These are phyloP conservation scores for Idris sp. DNA, from an alignment of 1,140 invertebrate species.

Conservation along the genomic window DNA sequence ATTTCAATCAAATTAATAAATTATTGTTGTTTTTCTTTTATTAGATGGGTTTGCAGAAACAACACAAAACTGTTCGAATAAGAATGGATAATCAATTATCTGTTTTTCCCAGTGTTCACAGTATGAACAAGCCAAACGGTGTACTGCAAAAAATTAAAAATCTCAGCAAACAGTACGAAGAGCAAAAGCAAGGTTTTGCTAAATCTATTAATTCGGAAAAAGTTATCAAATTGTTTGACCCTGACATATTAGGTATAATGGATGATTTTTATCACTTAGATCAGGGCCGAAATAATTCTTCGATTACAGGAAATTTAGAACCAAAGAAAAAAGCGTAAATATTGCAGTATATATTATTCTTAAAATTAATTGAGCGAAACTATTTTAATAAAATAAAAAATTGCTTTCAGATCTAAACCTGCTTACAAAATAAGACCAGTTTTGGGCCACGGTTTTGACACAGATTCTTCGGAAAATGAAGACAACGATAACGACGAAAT, in stretches of 20 bases:
- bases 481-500: conserved; percentile 7
- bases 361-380: not conserved
- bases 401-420: conserved; percentile 9
- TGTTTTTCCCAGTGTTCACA: conserved; percentile 59
- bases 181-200: conserved; percentile 58
- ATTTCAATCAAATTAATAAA: too few species aligned
- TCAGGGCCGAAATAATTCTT: not conserved
- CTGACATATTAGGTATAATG: conserved; percentile 56
- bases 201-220: conserved; percentile 2
- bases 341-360: not conserved
- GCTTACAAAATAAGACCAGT: conserved; percentile 43
- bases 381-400: not conserved
- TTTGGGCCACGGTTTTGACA: conserved; percentile 63
- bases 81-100: conserved; percentile 61
- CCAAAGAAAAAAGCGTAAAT: not conserved
- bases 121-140: conserved; percentile 50
- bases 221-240: conserved; percentile 63
- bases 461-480: conserved; percentile 58
- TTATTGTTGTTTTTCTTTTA: conserved; percentile 1
- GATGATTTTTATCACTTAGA: conserved; percentile 5
- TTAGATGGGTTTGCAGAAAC: conserved; percentile 70
- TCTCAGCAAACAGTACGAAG: conserved; percentile 65
- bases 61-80: conserved; percentile 45
- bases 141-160: conserved; percentile 56
- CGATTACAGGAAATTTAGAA: not conserved